These are phyloP conservation scores for Itoplectis maculator DNA, from an alignment of 2,888 invertebrate species.

Conservation along the genomic window DNA sequence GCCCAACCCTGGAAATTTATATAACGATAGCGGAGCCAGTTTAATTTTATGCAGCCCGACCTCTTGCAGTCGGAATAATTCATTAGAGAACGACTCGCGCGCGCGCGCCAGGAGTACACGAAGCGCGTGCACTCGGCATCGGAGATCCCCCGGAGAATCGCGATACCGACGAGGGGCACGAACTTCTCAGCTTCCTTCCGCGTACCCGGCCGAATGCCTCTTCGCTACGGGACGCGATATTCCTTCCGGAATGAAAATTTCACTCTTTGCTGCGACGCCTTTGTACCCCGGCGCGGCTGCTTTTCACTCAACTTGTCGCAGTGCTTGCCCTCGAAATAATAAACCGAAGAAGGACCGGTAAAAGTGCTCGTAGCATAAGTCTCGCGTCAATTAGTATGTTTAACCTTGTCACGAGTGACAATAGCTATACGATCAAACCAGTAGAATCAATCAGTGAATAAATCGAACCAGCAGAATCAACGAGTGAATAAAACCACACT, in stretches of 20 bases:
- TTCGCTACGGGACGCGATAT: conserved; percentile 23
- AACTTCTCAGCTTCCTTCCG: conserved; percentile 62
- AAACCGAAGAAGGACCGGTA: background rate
- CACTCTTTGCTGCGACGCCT: conserved; percentile 20
- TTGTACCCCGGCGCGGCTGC: background rate
- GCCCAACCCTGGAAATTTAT: conserved; percentile 45
- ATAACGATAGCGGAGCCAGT: conserved; percentile 52
- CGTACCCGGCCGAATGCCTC: conserved; percentile 11
- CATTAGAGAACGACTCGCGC: conserved; percentile 53
- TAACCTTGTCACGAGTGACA: too few species aligned
- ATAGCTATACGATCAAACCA: too few species aligned
- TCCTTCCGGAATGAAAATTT: conserved; percentile 53
- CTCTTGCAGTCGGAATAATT: conserved; percentile 66
- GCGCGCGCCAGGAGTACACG: conserved; percentile 24
- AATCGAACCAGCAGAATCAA: too few species aligned
- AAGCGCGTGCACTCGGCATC: conserved; percentile 45
- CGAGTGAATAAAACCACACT: too few species aligned
- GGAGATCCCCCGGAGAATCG: conserved; percentile 59
- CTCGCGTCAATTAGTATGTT: too few species aligned
- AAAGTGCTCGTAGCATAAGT: background rate
- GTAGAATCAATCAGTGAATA: too few species aligned
- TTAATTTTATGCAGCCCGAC: conserved; percentile 67
- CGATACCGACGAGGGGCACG: conserved; percentile 45
- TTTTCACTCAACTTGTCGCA: conserved; percentile 25
- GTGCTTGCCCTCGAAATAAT: background rate